Evolutionary conservation across 2,113 vertebrate genomes (phyloP).

Genomic region (Pachypanchax playfairii): DNA sequence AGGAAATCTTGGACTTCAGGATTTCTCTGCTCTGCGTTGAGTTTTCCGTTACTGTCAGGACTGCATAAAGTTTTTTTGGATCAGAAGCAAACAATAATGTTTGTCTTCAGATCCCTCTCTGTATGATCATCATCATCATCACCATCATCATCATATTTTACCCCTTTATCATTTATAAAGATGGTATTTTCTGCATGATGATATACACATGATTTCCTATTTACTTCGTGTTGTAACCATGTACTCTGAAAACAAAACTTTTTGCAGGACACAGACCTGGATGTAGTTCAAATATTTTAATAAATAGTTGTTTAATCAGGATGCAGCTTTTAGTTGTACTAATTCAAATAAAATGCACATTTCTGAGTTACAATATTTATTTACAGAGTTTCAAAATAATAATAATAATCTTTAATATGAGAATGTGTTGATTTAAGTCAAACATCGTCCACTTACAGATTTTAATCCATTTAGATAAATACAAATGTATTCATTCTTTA

Average conservation of each 20-base stretch:
- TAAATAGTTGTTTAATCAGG: accelerated
- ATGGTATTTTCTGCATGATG: conserved; percentile 20
- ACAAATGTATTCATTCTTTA: too few relatives aligned
- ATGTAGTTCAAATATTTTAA: conserved; percentile 1
- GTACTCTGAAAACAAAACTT: conserved; percentile 1
- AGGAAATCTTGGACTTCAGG: not conserved
- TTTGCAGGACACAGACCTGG: conserved; percentile 24
- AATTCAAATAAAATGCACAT: too few relatives aligned
- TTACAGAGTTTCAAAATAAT: too few relatives aligned
- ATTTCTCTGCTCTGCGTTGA: not conserved
- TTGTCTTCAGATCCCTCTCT: conserved; percentile 24
- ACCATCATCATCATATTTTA: conserved; percentile 18
- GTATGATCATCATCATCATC: conserved; percentile 11
- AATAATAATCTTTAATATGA: not conserved
- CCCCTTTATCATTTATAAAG: conserved; percentile 8
- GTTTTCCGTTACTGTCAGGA: conserved; percentile 2
- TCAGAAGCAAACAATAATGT: conserved; percentile 3
- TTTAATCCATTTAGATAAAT: not conserved
- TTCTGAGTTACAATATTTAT: too few relatives aligned
- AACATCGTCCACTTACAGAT: conserved; percentile 15
- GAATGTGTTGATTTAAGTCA: conserved; percentile 12
- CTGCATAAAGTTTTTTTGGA: not conserved
- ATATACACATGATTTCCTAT: conserved; percentile 9
- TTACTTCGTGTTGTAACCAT: conserved; percentile 14
- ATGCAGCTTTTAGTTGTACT: not conserved